Base-by-base conservation (phyloP, 30 jellyfish, hydroid and myxozoan genomes). In the Turritopsis dohrnii region DNA sequence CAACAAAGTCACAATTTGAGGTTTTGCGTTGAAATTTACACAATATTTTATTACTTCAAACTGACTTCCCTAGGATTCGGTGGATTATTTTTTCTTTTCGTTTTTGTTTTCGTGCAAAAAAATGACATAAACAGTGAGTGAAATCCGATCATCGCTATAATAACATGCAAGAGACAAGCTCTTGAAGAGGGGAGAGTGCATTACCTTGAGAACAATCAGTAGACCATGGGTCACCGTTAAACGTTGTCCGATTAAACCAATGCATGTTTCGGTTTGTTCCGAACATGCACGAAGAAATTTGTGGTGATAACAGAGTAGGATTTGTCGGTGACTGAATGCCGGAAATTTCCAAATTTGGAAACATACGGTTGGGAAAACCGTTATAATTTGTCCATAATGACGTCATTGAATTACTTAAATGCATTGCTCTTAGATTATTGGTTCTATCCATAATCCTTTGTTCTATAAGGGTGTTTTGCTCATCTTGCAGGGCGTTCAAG, bases 241-340 rank as follows among this genome's bases (percentile, higher is more conserved):
- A 20, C 20, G 7, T 29, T 21, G 65, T 74, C n/a, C 60, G 26
- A 1, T 74, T 74, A 74, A 30, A 0, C 60, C 52, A 30, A 22
- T 74, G 53, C 83, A 74, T 23, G 83, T 74, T 74, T 23, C 83
- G 83, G n/a, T 74, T 74, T 24, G 83, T 26, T 24, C 65, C 65
- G 21, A 74, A 26, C 83, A 74, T 74, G 21, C 83, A 74, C 23
- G 83, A 74, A 74, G 83, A 74, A 74, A 74, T 74, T 74, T 26
- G 53, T 20, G 3, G 28, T 26, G 83, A 23, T 26, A 74, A 30
- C 26, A 74, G 16, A 8, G 65, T 9, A 7, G 83, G 65, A 23
- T 21, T 26, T 9, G 4, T 31, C 16, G 83, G 16, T 74, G 53
- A 19, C 0, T 21, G 26, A 27, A 31, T 74, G 0, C 83, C 72